Conservation (phyloP, 2,797 vertebrate genomes). For the Chelon auratus region DNA sequence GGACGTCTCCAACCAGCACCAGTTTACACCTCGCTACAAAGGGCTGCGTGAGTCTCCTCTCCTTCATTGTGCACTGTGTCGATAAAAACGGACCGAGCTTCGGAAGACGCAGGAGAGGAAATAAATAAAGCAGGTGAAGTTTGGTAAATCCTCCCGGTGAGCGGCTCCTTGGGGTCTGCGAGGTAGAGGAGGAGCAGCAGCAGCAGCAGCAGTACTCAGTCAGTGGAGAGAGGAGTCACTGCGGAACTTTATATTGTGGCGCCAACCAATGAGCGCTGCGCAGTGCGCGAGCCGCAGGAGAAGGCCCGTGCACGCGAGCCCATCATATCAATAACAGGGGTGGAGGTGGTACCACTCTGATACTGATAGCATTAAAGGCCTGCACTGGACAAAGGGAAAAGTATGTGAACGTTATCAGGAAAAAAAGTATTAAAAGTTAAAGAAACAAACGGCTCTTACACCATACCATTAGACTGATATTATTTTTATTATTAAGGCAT, state of each 20-base stretch:
- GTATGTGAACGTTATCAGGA: too few species aligned
- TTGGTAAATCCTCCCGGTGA: slow-evolving; percentile 18
- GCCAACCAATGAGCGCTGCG: slow-evolving; percentile 80
- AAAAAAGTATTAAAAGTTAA: too few species aligned
- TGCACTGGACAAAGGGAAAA: too few species aligned
- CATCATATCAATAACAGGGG: neutral
- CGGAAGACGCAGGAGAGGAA: neutral
- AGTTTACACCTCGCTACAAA: slow-evolving; percentile 92
- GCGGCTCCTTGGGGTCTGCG: neutral
- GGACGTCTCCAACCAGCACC: slow-evolving; percentile 95
- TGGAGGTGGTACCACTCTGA: neutral
- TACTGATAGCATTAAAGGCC: too few species aligned
- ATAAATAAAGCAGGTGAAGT: neutral
- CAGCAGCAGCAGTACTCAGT: slow-evolving; percentile 3
- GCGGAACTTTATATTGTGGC: slow-evolving; percentile 81
- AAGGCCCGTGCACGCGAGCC: slow-evolving; percentile 18
- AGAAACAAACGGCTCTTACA: too few species aligned
- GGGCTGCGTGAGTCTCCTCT: slow-evolving; percentile 88
- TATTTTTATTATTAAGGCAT: too few species aligned
- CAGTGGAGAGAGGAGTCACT: slow-evolving; percentile 52
- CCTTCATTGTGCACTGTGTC: slow-evolving; percentile 88
- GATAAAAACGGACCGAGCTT: neutral
- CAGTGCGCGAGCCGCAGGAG: slow-evolving; percentile 22
- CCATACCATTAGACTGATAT: too few species aligned
- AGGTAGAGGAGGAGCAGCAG: neutral